Conservation (phyloP, 1,140 invertebrate species). For the Bombus fervidus region DNA sequence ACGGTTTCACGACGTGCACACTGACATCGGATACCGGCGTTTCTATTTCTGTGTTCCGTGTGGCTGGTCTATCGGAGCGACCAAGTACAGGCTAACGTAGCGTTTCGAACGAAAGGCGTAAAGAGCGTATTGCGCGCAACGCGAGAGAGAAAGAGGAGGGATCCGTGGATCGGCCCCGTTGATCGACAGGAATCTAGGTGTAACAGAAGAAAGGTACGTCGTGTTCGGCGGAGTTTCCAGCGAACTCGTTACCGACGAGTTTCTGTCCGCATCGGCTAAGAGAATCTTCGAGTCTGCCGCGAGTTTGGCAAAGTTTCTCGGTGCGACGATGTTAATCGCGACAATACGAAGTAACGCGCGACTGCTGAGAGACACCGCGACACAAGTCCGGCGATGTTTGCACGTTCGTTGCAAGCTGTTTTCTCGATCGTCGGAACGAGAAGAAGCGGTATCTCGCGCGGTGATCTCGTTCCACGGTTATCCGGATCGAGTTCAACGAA, state of each 20-base stretch:
- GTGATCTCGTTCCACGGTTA: neutral
- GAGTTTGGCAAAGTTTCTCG: neutral
- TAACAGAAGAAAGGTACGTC: conserved; percentile 26
- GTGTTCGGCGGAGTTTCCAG: neutral
- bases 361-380: neutral
- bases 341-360: neutral
- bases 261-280: neutral
- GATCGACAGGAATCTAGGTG: too few relatives aligned
- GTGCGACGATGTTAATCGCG: conserved; percentile 34
- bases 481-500: neutral
- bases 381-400: neutral
- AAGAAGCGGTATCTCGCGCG: neutral
- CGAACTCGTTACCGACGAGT: conserved; percentile 16
- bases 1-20: neutral
- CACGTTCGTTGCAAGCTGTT: too few relatives aligned
- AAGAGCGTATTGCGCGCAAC: neutral
- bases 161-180: too few relatives aligned
- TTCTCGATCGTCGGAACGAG: neutral
- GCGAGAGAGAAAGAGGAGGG: neutral
- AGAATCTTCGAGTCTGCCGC: neutral
- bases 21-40: conserved; percentile 2
- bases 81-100: neutral
- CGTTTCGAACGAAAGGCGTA: neutral
- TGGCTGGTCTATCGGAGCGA: neutral
- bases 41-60: conserved; percentile 34